These are phyloP conservation scores for Nineta flava DNA, from an alignment of 2,888 invertebrate genomes.

Conservation along the genomic window DNA sequence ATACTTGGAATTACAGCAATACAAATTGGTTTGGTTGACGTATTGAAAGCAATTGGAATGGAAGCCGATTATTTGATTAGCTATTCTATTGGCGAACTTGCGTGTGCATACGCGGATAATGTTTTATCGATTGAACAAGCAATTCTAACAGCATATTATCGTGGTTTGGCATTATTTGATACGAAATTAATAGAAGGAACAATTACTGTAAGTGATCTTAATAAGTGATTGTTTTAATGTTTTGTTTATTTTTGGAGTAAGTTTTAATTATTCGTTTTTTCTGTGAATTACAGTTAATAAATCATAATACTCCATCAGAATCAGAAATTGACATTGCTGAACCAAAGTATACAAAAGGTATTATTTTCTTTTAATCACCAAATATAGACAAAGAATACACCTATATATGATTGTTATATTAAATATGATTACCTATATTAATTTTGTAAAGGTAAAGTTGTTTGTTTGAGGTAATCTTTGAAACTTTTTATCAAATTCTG, in stretches of 20 bases:
- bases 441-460: no score
- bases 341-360: no score
- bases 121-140: constrained; percentile 70
- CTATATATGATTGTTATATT: no score
- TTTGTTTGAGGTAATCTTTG: no score
- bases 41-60: constrained; percentile 32
- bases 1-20: constrained; percentile 54
- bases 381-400: no score
- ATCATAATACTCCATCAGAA: no score
- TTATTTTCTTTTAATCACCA: no score
- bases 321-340: no score
- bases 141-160: constrained; percentile 59
- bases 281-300: constrained; percentile 28
- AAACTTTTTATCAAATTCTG: no score
- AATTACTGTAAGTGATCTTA: constrained; percentile 67
- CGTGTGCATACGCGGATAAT: constrained; percentile 82
- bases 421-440: no score
- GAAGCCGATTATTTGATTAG: constrained; percentile 24
- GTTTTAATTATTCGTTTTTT: background rate
- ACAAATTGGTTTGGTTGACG: constrained; percentile 30
- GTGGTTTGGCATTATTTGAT: constrained; percentile 52
- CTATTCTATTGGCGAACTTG: constrained; percentile 80
- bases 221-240: constrained; percentile 27
- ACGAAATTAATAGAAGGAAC: constrained; percentile 47
- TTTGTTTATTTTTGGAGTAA: constrained; percentile 2